These are phyloP conservation scores for Myiopsitta monachus DNA, from an alignment of 2,113 vertebrate genomes.

Conservation along the genomic window DNA sequence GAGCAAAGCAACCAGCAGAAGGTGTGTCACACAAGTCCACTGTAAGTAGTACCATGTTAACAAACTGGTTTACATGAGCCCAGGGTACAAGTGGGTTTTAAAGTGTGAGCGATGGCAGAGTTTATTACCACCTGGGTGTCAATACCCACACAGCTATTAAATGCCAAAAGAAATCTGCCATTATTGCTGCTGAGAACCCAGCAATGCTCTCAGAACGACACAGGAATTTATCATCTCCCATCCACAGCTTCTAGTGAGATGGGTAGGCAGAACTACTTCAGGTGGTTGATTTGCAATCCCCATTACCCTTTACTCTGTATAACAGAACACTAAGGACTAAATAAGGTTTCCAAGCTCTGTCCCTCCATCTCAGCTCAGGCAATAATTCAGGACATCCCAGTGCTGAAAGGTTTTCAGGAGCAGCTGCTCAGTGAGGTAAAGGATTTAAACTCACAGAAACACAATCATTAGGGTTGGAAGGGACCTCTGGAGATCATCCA, in stretches of 20 bases:
- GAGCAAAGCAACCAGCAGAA: not conserved
- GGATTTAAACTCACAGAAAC: not conserved
- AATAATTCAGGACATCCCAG: not conserved
- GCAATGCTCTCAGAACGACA: rapidly evolving
- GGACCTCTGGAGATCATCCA: not conserved
- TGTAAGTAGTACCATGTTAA: too few relatives aligned
- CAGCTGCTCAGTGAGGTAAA: not conserved
- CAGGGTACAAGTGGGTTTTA: not conserved
- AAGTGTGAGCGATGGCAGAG: not conserved
- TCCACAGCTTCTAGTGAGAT: rapidly evolving
- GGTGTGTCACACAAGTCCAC: rapidly evolving
- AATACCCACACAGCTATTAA: rapidly evolving
- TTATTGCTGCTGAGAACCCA: not conserved
- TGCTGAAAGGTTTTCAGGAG: not conserved
- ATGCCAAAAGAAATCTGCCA: not conserved
- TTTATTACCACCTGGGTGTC: not conserved
- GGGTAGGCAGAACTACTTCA: not conserved
- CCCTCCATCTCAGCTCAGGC: not conserved
- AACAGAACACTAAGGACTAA: not conserved
- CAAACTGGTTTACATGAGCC: rapidly evolving
- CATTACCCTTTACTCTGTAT: not conserved
- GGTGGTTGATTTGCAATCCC: not conserved
- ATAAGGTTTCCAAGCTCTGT: not conserved
- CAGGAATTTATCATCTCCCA: not conserved
- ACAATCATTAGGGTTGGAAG: not conserved